phyloP scores from a whole-genome alignment of 2,888 invertebrate species.

The Stenolophus ochropezus region DNA sequence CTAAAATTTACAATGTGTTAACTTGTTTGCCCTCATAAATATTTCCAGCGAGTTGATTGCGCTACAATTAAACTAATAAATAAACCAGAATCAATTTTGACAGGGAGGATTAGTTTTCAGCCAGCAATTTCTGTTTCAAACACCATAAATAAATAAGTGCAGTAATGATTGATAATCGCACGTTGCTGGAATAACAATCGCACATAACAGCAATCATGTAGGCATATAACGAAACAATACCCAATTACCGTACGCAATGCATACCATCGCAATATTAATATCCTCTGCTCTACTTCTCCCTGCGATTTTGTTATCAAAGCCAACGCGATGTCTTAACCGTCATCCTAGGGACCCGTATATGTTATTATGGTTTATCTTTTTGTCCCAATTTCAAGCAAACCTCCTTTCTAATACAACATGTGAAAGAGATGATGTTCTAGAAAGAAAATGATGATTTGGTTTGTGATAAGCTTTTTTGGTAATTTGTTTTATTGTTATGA shows the following conservation, averaged over 20 bases:
- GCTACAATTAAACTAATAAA: neutral
- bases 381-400: neutral
- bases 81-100: neutral
- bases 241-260: conserved; percentile 24
- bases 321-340: conserved; percentile 20
- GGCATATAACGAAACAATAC: conserved; percentile 2
- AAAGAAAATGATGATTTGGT: neutral
- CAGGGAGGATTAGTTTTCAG: neutral
- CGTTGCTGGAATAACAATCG: neutral
- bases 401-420: neutral
- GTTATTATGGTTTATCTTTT: neutral
- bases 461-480: neutral
- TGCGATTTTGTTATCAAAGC: conserved; percentile 18
- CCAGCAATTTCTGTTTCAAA: neutral
- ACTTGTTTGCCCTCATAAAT: neutral
- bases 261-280: conserved; percentile 7
- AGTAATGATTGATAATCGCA: neutral
- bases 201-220: neutral
- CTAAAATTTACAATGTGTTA: too few species aligned
- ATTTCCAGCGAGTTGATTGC: neutral
- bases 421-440: neutral
- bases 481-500: neutral
- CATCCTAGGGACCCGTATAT: conserved; percentile 5
- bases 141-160: neutral
- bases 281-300: conserved; percentile 1